Percentiles rank a stretch among this genome's conserved stretches.
Conservation (phyloP, 2,797 vertebrate species). For the Alfaro cultratus region DNA sequence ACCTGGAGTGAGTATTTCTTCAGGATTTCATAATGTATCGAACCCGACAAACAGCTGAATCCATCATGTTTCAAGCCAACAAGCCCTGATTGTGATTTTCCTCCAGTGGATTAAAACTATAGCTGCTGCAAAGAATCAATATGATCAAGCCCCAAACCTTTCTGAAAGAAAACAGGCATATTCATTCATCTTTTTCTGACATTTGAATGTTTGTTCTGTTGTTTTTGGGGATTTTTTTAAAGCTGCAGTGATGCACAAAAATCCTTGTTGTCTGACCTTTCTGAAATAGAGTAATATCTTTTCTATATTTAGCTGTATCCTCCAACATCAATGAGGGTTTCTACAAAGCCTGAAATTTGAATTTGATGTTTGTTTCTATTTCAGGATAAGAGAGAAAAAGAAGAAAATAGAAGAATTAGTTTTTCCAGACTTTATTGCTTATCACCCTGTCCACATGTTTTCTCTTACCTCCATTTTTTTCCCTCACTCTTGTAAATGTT, state of each 20-base stretch:
- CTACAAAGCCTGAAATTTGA: background rate
- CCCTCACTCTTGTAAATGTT: background rate
- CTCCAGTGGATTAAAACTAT: background rate
- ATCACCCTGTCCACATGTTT: background rate
- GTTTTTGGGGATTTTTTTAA: background rate
- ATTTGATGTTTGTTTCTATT: background rate
- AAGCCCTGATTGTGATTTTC: background rate
- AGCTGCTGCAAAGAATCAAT: background rate
- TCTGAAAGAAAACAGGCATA: background rate
- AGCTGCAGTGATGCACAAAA: background rate
- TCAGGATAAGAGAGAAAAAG: background rate
- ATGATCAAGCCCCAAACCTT: background rate
- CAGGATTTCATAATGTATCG: background rate
- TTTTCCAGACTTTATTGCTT: background rate
- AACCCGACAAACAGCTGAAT: background rate
- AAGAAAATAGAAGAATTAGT: background rate
- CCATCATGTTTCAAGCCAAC: background rate
- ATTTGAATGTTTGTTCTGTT: background rate
- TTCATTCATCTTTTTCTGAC: background rate
- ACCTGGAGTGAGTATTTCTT: slow-evolving; percentile 61
- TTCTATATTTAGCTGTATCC: background rate
- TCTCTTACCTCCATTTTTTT: background rate
- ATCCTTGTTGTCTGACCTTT: background rate
- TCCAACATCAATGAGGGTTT: background rate
- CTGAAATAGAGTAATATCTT: background rate